Evolutionary conservation across 2,113 vertebrate genomes (phyloP).

Genomic region (Larimichthys polyactis): DNA sequence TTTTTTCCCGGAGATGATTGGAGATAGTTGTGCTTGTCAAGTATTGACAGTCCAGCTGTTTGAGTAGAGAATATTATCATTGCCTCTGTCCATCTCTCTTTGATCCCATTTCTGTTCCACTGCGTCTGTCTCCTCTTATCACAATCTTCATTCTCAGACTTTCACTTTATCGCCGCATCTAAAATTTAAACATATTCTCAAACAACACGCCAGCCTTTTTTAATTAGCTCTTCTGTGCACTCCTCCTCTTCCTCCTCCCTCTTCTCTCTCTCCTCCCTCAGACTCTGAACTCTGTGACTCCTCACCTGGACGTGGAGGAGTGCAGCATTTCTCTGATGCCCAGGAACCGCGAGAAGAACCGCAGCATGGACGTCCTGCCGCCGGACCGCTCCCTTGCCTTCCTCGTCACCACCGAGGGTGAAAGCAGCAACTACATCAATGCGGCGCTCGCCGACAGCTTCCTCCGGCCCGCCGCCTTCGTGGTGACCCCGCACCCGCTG

Average conservation of each 20-base stretch:
- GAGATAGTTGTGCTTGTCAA: conserved; percentile 56
- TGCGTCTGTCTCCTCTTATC: conserved; percentile 51
- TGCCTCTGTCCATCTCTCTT: conserved; percentile 53
- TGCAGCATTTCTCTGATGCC: conserved; percentile 96
- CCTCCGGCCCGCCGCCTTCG: conserved; percentile 91
- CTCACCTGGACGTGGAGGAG: conserved; percentile 93
- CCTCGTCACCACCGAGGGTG: conserved; percentile 92
- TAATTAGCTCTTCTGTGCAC: conserved; percentile 33
- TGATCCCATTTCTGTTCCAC: conserved; percentile 52
- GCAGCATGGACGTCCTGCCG: conserved; percentile 95
- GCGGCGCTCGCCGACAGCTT: conserved; percentile 96
- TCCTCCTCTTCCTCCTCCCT: background rate
- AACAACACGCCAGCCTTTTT: conserved; percentile 15
- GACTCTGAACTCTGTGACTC: conserved; percentile 97
- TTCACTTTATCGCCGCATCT: conserved; percentile 47
- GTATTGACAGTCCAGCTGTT: conserved; percentile 45
- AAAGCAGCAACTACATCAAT: conserved; percentile 95
- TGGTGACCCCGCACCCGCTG: conserved; percentile 94
- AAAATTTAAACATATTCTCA: conserved; percentile 25
- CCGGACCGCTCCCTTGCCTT: conserved; percentile 96
- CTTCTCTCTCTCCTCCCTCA: conserved; percentile 57
- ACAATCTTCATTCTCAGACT: conserved; percentile 31
- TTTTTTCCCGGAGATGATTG: conserved; percentile 41
- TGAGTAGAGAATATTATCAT: conserved; percentile 43
- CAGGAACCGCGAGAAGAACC: conserved; percentile 95